Conservation (phyloP, 2,797 vertebrate genomes). For the Argyrosomus regius region DNA sequence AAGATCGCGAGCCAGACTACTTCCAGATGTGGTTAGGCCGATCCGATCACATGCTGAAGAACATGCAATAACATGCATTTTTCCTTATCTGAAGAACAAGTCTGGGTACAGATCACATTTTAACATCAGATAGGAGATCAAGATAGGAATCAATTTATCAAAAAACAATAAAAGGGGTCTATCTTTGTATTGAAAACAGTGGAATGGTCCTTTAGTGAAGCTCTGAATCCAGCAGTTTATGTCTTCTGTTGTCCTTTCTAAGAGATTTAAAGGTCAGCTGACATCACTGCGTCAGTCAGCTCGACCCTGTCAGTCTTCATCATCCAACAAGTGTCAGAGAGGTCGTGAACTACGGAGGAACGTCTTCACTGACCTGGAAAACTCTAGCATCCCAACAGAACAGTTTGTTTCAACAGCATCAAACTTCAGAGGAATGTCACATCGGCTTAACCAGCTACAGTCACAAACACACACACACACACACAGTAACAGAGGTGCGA, state of each 20-base stretch:
- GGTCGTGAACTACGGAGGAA: conserved; percentile 42
- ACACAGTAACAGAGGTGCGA: not conserved
- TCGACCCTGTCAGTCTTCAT: conserved; percentile 49
- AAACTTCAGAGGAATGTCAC: conserved; percentile 67
- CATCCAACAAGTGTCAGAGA: conserved; percentile 27
- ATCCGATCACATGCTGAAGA: too few relatives aligned
- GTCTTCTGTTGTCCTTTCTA: conserved; percentile 6
- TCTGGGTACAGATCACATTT: too few relatives aligned
- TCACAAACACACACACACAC: conserved; percentile 11
- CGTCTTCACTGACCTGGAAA: conserved; percentile 67
- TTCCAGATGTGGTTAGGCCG: too few relatives aligned
- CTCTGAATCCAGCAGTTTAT: conserved; percentile 5
- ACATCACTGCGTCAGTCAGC: conserved; percentile 33
- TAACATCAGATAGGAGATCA: not conserved
- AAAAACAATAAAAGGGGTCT: not conserved
- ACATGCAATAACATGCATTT: too few relatives aligned
- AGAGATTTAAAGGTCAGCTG: conserved; percentile 19
- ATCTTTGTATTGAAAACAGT: not conserved
- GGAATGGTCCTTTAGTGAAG: conserved; percentile 1
- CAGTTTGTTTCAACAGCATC: conserved; percentile 39
- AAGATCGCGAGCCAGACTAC: too few relatives aligned
- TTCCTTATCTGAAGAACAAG: too few relatives aligned
- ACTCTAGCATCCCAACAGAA: conserved; percentile 11
- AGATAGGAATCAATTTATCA: too few relatives aligned
- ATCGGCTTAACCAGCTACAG: conserved; percentile 39